Conservation (phyloP, 2,113 vertebrate species). For the Sclerurus mexicanus region DNA sequence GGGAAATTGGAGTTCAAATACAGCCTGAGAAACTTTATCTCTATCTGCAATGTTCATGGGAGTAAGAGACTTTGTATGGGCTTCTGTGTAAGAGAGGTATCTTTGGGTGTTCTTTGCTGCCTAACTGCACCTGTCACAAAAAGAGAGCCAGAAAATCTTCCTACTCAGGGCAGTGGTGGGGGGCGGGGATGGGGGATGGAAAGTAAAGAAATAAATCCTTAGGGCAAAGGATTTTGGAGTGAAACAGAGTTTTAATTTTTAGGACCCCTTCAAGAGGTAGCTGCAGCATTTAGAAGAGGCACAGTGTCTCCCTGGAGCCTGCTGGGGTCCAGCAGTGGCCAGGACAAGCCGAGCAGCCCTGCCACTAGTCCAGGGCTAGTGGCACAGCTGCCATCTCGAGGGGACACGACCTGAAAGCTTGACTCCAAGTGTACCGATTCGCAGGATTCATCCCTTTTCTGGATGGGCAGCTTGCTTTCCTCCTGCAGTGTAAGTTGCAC, state of each 20-base stretch:
- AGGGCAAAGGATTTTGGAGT: background rate
- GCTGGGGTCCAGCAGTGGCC: fast-evolving
- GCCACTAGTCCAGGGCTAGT: background rate
- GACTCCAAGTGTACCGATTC: background rate
- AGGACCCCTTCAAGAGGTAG: background rate
- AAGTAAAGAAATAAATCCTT: background rate
- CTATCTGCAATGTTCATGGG: background rate
- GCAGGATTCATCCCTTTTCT: background rate
- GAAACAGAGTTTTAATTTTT: background rate
- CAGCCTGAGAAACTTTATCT: background rate
- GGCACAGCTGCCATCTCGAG: background rate
- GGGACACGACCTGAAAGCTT: fast-evolving
- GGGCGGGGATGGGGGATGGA: no score
- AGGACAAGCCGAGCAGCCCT: background rate
- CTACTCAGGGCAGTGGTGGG: background rate
- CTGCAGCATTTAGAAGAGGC: background rate
- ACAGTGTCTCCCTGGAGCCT: background rate
- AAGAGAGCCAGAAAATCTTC: background rate
- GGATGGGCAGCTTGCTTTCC: background rate
- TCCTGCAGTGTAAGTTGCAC: fast-evolving
- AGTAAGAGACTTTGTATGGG: background rate
- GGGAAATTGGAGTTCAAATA: background rate
- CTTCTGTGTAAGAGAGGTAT: background rate
- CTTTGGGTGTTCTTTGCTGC: background rate
- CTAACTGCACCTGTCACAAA: background rate